These are phyloP conservation scores for Oceanodroma leucorhoa DNA, from an alignment of 2,797 vertebrate genomes.

Conservation along the genomic window DNA sequence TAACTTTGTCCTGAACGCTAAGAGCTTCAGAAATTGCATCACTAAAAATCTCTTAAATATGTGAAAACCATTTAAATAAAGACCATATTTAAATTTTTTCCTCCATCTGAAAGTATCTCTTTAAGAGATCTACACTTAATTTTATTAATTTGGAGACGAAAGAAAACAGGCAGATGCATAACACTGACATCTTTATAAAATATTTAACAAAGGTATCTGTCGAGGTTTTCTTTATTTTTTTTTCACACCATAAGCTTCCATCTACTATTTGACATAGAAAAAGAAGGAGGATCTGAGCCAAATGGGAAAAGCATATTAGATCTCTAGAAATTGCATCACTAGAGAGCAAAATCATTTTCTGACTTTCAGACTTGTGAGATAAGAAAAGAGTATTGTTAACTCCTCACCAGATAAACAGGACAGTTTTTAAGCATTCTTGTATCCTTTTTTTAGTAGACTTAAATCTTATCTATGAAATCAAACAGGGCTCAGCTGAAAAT, in stretches of 20 bases:
- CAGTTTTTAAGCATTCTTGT: background rate
- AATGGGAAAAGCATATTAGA: background rate
- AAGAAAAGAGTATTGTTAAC: background rate
- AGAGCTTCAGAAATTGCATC: background rate
- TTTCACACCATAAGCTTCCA: conserved; percentile 12
- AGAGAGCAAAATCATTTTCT: background rate
- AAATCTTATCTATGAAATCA: background rate
- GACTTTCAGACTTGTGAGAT: background rate
- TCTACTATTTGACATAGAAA: conserved; percentile 16
- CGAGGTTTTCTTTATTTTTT: background rate
- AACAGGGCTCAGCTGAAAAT: background rate
- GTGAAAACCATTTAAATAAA: background rate
- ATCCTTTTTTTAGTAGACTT: background rate
- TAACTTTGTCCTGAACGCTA: background rate
- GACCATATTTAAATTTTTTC: background rate
- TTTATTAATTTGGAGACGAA: conserved; percentile 60
- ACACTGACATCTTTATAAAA: conserved; percentile 66
- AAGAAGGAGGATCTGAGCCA: background rate
- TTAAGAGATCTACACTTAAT: conserved; percentile 27
- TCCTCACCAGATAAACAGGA: background rate
- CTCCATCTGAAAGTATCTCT: background rate
- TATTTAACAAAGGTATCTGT: conserved; percentile 69
- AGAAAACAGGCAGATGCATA: conserved; percentile 34
- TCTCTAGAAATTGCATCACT: background rate
- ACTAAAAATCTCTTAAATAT: background rate